Percentiles rank a stretch among this genome's conserved stretches.
Conservation (phyloP, 2,888 invertebrate genomes). For the Dorcus parallelipipedus region DNA sequence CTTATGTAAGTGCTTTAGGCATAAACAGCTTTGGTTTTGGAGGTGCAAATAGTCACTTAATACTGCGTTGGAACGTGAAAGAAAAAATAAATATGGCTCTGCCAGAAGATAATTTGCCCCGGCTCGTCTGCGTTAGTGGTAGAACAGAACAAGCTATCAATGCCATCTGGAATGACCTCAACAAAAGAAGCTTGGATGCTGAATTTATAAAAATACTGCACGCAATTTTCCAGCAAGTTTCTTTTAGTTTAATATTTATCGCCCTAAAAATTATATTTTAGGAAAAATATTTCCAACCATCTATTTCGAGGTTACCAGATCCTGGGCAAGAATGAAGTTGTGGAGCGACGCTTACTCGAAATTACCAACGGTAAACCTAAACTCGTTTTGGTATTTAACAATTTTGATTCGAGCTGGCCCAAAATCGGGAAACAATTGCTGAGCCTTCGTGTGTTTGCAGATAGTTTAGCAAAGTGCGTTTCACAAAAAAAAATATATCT, state of each 20-base stretch:
- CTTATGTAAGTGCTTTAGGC: background rate
- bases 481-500: no score
- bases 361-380: background rate
- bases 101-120: conserved; percentile 63
- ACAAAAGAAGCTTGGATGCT: conserved; percentile 45
- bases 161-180: conserved; percentile 59
- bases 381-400: conserved; percentile 6
- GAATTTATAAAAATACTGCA: conserved; percentile 35
- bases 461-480: background rate
- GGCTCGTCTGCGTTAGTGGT: conserved; percentile 70
- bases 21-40: conserved; percentile 90
- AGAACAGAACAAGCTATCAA: conserved; percentile 73
- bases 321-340: background rate
- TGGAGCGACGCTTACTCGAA: background rate
- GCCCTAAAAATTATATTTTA: background rate
- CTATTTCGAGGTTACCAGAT: conserved; percentile 6
- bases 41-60: conserved; percentile 74
- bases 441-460: conserved; percentile 1
- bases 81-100: conserved; percentile 61
- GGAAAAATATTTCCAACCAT: conserved; percentile 1
- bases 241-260: conserved; percentile 9
- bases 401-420: conserved; percentile 2
- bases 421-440: background rate
- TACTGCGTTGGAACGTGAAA: conserved; percentile 59
- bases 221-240: conserved; percentile 52